Percentiles rank a stretch among this genome's conserved stretches.
These are phyloP conservation scores for Manacus vitellinus DNA, from an alignment of 2,113 vertebrate species.

Conservation along the genomic window DNA sequence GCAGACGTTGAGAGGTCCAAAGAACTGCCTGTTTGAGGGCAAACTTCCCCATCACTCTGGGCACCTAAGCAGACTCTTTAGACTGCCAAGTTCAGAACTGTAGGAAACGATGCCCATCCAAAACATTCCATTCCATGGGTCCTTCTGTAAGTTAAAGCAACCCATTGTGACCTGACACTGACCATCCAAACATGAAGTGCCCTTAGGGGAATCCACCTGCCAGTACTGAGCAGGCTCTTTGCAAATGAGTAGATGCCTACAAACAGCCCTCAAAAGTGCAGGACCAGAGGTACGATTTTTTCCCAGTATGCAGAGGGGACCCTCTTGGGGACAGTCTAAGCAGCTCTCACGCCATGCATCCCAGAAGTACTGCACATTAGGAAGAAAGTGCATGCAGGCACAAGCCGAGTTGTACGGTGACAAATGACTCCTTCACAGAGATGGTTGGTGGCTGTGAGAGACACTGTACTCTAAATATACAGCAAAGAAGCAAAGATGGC, in stretches of 20 bases:
- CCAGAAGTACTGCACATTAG: rapidly evolving
- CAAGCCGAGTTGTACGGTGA: not conserved
- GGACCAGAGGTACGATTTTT: not conserved
- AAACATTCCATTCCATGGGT: not conserved
- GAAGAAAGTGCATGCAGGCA: not conserved
- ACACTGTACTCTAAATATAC: not conserved
- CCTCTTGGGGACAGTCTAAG: not conserved
- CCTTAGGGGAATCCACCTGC: not conserved
- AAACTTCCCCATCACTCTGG: not conserved
- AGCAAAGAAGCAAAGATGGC: not conserved
- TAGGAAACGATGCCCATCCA: too few relatives aligned
- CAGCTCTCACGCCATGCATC: not conserved
- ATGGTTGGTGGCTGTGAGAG: not conserved
- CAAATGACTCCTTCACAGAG: not conserved
- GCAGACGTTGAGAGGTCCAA: not conserved
- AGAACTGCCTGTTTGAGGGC: not conserved
- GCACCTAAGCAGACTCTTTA: not conserved
- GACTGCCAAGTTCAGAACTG: not conserved
- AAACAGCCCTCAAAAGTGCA: not conserved
- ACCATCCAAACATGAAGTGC: not conserved
- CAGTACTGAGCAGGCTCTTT: not conserved
- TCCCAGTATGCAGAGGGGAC: not conserved
- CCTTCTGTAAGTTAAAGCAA: not conserved
- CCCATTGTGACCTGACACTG: not conserved
- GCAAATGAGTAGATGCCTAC: not conserved